Percentiles rank a stretch among this genome's conserved stretches.
phyloP scores from a whole-genome alignment of 2,888 invertebrate genomes.

The Dynastes maya region DNA sequence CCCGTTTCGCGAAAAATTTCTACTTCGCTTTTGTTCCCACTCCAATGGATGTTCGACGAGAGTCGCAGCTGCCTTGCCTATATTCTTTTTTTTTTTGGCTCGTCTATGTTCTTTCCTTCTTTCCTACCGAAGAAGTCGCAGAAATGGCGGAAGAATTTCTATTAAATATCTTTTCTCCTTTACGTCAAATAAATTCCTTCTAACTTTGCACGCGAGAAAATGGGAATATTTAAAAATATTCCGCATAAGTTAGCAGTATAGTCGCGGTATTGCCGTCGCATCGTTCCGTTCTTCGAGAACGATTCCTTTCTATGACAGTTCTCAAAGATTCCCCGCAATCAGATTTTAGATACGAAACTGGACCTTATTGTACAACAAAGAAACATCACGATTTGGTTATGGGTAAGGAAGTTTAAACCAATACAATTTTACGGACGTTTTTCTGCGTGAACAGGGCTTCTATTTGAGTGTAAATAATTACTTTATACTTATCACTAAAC shows the following conservation, averaged over 20 bases:
- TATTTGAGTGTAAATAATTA: too few relatives aligned
- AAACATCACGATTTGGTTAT: too few relatives aligned
- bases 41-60: not conserved
- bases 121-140: constrained; percentile 5
- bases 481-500: too few relatives aligned
- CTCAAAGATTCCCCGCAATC: not conserved
- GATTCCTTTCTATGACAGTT: not conserved
- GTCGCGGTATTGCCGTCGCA: constrained; percentile 21
- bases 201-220: constrained; percentile 18
- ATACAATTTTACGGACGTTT: too few relatives aligned
- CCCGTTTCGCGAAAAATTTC: constrained; percentile 30
- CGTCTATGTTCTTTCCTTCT: not conserved
- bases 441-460: too few relatives aligned
- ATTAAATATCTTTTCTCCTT: constrained; percentile 41
- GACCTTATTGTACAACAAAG: too few relatives aligned
- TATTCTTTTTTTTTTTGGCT: too few relatives aligned
- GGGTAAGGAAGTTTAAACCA: too few relatives aligned
- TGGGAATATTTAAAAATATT: constrained; percentile 45
- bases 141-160: constrained; percentile 41
- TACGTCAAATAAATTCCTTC: constrained; percentile 39
- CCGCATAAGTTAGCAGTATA: constrained; percentile 30
- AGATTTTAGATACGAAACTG: too few relatives aligned
- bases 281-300: not conserved
- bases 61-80: not conserved
- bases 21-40: not conserved